Evolutionary conservation across 2,888 invertebrate genomes (phyloP), one percentile per base, ranked within the genome.

Genomic region (Drosophila paucipuncta): DNA sequence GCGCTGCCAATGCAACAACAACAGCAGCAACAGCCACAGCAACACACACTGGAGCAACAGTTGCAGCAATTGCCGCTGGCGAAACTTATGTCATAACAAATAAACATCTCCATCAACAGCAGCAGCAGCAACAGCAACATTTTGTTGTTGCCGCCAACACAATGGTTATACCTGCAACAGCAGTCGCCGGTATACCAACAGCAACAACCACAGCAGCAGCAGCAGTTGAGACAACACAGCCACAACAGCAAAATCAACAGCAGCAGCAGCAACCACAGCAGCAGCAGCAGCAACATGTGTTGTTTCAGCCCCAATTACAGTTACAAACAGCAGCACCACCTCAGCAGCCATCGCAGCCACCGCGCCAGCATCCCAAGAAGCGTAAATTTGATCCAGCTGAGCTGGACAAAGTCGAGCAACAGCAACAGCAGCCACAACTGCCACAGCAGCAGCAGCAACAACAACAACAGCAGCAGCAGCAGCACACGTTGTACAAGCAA

Each of bases 331-430:
- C 84, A 82, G 62, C 88, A 84, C 80, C 97, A 97, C 93, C 89
- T 78, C 95, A 98, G 58, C 90, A 78, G 35, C 94, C 65, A 93
- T 94, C 68, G 94, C 95, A 74, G 95, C 93, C 93, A 76, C 94
- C 93, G 78, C 94, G 96, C 76, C 97, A 97, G 93, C 95, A 98
- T 92, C 99, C 99, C 68, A 99, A 99, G 94, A 99, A 99, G 94
- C 95, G 99, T 52, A 93, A 93, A 89, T 93, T 93, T 75, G 93
- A 93, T 90, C 93, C 92, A 84, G 92, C 93, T 65, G 93, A 93
- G 83, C 90, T 93, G 85, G 93, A 93, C 75, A 91, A 91, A 77
- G 86, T 88, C 65, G 92, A 92, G 63, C 82, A 84, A 59, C 78
- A 77, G 6, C 83, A 76, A 59, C 78, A 77, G 6, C 83, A 76